A percentile compares a stretch with the other conserved stretches of the same genome.
Conservation (phyloP, 1,140 invertebrate species). For the Eueides isabella region DNA sequence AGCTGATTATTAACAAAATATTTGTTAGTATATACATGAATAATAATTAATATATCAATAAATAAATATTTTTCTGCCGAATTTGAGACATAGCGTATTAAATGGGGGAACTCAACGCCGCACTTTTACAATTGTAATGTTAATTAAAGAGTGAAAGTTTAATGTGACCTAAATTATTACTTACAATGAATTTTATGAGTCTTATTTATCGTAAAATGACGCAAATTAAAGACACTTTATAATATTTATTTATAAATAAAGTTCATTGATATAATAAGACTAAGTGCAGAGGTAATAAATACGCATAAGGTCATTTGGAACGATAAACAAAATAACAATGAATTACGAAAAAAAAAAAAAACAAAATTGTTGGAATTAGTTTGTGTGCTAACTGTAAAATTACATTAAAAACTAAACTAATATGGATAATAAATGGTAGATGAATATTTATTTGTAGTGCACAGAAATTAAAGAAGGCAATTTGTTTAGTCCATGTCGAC, state of each 20-base stretch:
- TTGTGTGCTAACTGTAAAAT: neutral
- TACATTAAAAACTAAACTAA: neutral
- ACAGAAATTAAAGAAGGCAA: neutral
- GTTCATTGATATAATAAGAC: neutral
- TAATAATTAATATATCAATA: too few relatives aligned
- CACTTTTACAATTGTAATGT: neutral
- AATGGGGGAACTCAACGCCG: too few relatives aligned
- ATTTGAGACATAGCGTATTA: too few relatives aligned
- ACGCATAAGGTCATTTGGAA: neutral
- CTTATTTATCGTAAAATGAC: neutral
- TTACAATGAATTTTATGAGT: neutral
- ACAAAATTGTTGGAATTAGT: neutral
- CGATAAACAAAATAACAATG: neutral
- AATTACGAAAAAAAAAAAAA: neutral
- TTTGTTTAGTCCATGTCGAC: neutral
- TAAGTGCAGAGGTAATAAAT: neutral
- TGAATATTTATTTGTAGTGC: neutral
- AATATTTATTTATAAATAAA: neutral
- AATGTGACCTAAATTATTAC: slow-evolving; percentile 14
- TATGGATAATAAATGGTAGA: too few relatives aligned
- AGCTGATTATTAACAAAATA: too few relatives aligned
- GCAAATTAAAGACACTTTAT: neutral
- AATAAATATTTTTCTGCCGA: too few relatives aligned
- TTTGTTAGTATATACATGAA: too few relatives aligned
- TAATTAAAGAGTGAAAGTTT: neutral